These are phyloP conservation scores for Cyanocitta stelleri DNA, from an alignment of 2,113 vertebrate genomes.

Conservation along the genomic window DNA sequence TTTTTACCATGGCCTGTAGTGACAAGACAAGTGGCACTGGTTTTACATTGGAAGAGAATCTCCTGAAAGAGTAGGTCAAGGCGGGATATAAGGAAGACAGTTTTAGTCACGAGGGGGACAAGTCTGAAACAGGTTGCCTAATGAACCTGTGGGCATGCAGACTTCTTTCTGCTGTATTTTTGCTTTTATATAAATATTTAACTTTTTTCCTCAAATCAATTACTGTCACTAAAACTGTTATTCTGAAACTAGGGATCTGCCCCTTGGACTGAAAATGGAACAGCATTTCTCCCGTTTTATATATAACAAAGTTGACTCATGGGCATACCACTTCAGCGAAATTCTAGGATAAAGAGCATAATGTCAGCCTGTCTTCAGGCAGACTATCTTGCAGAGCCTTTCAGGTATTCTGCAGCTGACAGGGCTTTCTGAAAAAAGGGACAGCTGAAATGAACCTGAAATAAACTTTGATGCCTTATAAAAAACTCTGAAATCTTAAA, in stretches of 20 bases:
- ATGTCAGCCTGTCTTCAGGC: neutral
- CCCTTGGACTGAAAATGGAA: neutral
- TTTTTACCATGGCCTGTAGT: neutral
- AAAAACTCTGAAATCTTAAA: neutral
- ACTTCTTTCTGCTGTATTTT: neutral
- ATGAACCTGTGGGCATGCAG: rapidly evolving
- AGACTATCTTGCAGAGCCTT: neutral
- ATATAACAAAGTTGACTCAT: neutral
- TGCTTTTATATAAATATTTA: neutral
- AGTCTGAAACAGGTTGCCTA: neutral
- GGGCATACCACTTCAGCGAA: neutral
- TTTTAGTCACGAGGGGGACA: rapidly evolving
- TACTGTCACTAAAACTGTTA: neutral
- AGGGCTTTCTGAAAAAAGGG: neutral
- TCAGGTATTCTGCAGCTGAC: neutral
- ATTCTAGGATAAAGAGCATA: neutral
- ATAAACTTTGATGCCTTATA: neutral
- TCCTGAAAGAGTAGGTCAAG: neutral
- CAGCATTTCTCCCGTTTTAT: neutral
- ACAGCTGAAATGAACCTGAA: neutral
- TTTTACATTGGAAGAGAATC: neutral
- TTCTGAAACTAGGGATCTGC: neutral
- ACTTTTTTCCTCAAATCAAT: neutral
- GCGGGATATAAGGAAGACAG: neutral
- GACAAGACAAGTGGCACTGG: rapidly evolving